Percentiles rank a stretch among this genome's conserved stretches.
phyloP scores from a whole-genome alignment of 2,113 vertebrate species.

The Motacilla alba region DNA sequence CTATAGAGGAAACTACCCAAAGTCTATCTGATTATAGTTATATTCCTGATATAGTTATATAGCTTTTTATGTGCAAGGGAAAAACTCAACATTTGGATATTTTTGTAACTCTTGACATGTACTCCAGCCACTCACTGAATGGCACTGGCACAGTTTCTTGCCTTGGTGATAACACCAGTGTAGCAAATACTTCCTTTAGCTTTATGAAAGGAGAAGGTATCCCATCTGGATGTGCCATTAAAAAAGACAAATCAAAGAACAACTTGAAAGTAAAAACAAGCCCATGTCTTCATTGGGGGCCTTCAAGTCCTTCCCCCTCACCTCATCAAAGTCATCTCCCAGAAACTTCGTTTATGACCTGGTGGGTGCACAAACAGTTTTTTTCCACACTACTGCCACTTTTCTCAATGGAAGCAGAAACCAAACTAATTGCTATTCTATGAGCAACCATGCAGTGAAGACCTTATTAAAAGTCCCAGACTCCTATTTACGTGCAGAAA shows the following conservation, averaged over 20 bases:
- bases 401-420: conserved; percentile 35
- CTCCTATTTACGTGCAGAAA: conserved; percentile 14
- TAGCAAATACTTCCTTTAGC: background rate
- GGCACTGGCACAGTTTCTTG: background rate
- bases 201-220: background rate
- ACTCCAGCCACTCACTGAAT: background rate
- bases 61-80: background rate
- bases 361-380: background rate
- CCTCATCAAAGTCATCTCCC: background rate
- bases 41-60: background rate
- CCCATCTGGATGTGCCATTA: background rate
- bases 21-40: background rate
- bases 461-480: conserved; percentile 38
- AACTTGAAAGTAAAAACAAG: background rate
- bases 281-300: background rate
- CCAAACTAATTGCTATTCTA: conserved; percentile 17
- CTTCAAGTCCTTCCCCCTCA: background rate
- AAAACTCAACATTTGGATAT: background rate
- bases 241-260: background rate
- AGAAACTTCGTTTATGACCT: background rate
- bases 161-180: background rate
- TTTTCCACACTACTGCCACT: background rate
- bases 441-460: background rate
- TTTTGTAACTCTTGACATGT: background rate
- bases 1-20: background rate